Base-by-base conservation (phyloP, 1,140 invertebrate species). In the Platorchestia sp. region DNA sequence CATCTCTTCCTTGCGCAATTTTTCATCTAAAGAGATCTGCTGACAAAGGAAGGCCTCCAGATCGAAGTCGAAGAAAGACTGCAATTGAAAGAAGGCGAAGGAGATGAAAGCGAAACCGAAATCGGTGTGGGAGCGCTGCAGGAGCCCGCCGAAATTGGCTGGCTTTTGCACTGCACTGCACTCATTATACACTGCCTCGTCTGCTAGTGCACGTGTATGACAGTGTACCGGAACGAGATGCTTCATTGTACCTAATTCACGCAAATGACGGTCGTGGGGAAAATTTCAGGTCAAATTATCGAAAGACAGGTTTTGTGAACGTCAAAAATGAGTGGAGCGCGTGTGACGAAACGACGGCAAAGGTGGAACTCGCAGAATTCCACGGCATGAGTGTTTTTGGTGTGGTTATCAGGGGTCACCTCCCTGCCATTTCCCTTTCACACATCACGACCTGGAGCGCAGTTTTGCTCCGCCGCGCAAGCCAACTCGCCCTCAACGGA, bases 321-420 rank as follows among this genome's bases (percentile, higher is more conserved):
- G 87, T 43, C 87, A 90, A 90, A 90, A 90, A 90, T 44, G 44
- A 90, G 87, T 44, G 44, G 44, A 90, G 87, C 44, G 87, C 87
- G 87, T 90, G 87, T 93, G 91, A 45, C 91, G 91, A 45, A 93
- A 93, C 45, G 40, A 45, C 91, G 45, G 91, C 91, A 93, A 93
- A 93, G 91, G 91, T 93, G 91, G 91, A 93, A 93, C 91, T 45
- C 91, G 43, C 91, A 47, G 91, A 93, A 93, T 93, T 93, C 91
- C 91, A 36, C 45, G 6, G 91, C 45, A 45, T 93, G 91, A 44
- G 45, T 93, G 91, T 93, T 93, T 93, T 93, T 47, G 43, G 91
- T 19, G 91, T 44, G 91, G 91, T 93, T 93, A 93, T 89, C 91
- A 45, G 45, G 91, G 91, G 91, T 93, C 91, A 93, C 91, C 45